These are phyloP conservation scores for Hephaestus fuliginosus DNA, from an alignment of 2,797 vertebrate species.

Conservation along the genomic window DNA sequence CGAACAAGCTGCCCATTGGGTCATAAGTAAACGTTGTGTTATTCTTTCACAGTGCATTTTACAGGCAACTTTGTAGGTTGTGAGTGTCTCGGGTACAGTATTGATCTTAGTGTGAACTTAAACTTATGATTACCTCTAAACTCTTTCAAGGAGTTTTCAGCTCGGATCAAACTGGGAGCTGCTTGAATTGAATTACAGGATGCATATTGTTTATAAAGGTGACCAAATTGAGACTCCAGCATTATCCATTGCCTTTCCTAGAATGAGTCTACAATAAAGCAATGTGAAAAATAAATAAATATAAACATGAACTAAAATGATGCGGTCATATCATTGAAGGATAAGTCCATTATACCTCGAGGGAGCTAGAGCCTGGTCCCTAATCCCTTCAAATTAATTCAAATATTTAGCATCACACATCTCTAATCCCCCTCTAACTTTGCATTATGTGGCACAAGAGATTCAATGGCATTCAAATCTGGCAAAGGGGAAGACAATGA, in stretches of 20 bases:
- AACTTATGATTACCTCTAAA: conserved; percentile 44
- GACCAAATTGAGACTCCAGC: conserved; percentile 7
- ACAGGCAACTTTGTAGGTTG: conserved; percentile 38
- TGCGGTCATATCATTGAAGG: conserved; percentile 55
- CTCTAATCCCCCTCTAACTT: conserved; percentile 66
- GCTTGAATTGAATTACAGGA: background rate
- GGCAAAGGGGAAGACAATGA: conserved; percentile 41
- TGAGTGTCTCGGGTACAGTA: conserved; percentile 29
- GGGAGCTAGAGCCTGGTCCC: conserved; percentile 39
- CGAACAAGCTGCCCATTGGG: conserved; percentile 43
- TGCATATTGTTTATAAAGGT: conserved; percentile 11
- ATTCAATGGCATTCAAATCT: conserved; percentile 43
- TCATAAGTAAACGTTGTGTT: conserved; percentile 38
- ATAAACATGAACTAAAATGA: conserved; percentile 34
- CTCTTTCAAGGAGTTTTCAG: conserved; percentile 4
- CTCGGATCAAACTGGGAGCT: conserved; percentile 13
- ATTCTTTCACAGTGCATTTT: conserved; percentile 30
- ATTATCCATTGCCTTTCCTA: background rate
- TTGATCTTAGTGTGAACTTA: conserved; percentile 49
- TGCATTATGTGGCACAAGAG: conserved; percentile 44
- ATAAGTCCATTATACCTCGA: conserved; percentile 61
- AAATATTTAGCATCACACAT: conserved; percentile 63
- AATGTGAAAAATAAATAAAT: conserved; percentile 21
- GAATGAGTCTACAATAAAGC: conserved; percentile 1
- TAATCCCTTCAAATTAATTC: conserved; percentile 70